Base-by-base conservation (phyloP, 2,888 invertebrate genomes). In the Eupelmus urozonus region DNA sequence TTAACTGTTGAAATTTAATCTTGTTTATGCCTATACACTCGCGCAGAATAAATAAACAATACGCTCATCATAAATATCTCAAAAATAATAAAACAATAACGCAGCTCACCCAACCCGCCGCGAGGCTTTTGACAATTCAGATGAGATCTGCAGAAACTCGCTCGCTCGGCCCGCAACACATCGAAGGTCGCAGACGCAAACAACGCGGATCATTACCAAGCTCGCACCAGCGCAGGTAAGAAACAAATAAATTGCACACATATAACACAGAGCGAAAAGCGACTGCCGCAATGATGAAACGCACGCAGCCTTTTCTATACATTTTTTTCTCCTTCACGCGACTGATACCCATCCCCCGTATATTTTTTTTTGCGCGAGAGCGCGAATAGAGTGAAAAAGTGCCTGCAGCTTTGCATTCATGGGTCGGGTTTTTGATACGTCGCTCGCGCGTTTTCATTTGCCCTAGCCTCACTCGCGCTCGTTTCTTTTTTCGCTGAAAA, bases 391-490 rank as follows among this genome's bases (percentile, higher is more conserved):
- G 49, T 23, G 51, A 25, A 62, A 34, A 51, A 62, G n/a, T 62
- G 59, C 27, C 45, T 60, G 53, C 51, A 62, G 51, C 51, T 63
- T 63, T 42, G 51, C 63, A 63, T 63, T 63, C 42, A 63, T 53
- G 25, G 63, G 40, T 53, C 42, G 23, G 53, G 16, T 7, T 53
- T 72, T 62, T 42, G 45, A 57, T 57, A 55, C 20, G 40, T 57
- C 18, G 73, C 40, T 53, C 60, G 73, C 40, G 40, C 60, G 60
- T 53, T 51, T 66, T 74, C 59, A 59, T 59, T 49, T 66, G 49
- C 23, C 73, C 45, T 18, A 40, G 18, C n/a, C 4, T 4, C n/a
- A 2, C 9, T 40, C 25, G 57, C 49, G n/a, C 27, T 65, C 34
- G n/a, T 60, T 60, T 45, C 59, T 25, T 40, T 40, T 67, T 42